Conservation (phyloP, 2,797 vertebrate species). For the Pogoniulus pusillus region DNA sequence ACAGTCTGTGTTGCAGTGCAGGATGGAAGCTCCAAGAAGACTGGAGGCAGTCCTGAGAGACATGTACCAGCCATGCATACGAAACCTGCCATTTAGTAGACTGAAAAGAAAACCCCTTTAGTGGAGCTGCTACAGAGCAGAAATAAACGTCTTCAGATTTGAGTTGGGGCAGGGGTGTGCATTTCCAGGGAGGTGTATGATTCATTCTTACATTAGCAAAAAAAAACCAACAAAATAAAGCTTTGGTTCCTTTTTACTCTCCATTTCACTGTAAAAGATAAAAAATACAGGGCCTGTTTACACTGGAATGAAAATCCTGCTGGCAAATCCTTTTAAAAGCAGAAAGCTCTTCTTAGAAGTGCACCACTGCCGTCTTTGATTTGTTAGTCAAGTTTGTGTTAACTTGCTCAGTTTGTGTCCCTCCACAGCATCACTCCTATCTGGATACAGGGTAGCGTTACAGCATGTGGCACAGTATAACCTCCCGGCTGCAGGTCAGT, state of each 20-base stretch:
- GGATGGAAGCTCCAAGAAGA: slow-evolving; percentile 53
- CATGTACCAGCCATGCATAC: slow-evolving; percentile 35
- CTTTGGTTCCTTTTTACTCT: background rate
- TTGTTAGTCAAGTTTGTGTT: background rate
- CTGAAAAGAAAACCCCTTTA: background rate
- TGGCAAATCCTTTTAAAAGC: background rate
- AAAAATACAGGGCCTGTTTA: background rate
- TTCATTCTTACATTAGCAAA: background rate
- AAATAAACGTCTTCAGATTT: background rate
- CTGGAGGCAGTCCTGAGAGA: slow-evolving; percentile 58
- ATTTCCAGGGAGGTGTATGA: background rate
- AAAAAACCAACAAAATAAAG: slow-evolving; percentile 13
- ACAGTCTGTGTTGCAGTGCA: slow-evolving; percentile 47
- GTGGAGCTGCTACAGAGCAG: background rate
- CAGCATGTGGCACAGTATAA: background rate
- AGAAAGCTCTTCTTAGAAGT: background rate
- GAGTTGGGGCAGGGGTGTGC: background rate
- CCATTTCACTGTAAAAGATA: background rate
- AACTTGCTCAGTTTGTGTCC: background rate
- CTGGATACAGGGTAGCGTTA: background rate
- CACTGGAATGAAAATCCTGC: background rate
- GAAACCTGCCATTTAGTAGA: slow-evolving; percentile 30
- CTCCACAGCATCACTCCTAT: background rate
- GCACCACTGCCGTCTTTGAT: background rate
- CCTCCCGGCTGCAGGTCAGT: background rate